phyloP scores from a whole-genome alignment of 2,113 vertebrate genomes.

The Clarias macrocephalus region DNA sequence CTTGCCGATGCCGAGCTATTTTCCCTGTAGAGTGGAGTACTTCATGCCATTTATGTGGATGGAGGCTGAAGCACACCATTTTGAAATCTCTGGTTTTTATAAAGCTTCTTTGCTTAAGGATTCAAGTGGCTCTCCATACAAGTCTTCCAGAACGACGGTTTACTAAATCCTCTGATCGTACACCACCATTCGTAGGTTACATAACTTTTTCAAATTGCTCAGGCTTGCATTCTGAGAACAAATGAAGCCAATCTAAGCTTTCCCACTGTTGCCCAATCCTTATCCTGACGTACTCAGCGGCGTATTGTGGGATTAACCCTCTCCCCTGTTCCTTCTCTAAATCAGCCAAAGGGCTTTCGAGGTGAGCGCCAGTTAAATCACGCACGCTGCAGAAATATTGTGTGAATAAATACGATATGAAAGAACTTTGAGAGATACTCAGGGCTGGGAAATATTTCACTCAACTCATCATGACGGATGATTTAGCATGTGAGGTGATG shows the following conservation, averaged over 20 bases:
- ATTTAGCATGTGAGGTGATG: not conserved
- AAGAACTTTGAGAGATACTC: not conserved
- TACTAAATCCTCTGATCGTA: not conserved
- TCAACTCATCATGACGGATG: not conserved
- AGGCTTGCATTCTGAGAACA: not conserved
- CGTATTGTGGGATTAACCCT: conserved; percentile 5
- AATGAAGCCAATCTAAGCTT: conserved; percentile 3
- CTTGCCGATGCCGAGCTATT: not conserved
- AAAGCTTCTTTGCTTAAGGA: not conserved
- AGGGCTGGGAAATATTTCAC: not conserved
- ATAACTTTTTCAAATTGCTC: not conserved
- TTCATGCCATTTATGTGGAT: not conserved
- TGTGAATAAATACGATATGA: not conserved
- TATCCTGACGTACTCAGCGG: conserved; percentile 23
- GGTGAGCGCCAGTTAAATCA: not conserved
- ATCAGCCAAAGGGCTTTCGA: not conserved
- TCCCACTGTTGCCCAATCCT: not conserved
- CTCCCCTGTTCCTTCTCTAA: not conserved
- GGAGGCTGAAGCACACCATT: not conserved
- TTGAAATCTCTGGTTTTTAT: not conserved
- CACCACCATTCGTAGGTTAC: not conserved
- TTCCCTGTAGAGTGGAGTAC: not conserved
- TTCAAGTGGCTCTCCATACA: not conserved
- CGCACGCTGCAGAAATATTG: not conserved
- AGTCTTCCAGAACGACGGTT: not conserved